phyloP scores from a whole-genome alignment of 2,888 invertebrate species.

The Strigamia transsilvanica region DNA sequence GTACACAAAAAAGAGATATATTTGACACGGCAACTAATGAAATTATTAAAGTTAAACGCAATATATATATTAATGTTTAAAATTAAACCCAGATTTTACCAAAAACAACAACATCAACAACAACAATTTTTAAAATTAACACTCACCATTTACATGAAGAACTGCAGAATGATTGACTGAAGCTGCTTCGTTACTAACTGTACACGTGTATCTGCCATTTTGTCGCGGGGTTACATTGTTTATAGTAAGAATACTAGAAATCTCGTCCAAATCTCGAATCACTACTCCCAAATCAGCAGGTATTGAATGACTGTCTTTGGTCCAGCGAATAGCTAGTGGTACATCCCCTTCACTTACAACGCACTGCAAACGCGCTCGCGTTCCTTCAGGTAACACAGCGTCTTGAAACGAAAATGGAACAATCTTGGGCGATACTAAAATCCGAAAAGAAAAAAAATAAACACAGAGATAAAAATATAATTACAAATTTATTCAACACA shows the following conservation, averaged over 20 bases:
- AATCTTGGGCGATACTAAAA: slow-evolving; percentile 55
- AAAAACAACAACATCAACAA: too few relatives aligned
- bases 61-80: slow-evolving; percentile 53
- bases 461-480: background rate
- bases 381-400: slow-evolving; percentile 54
- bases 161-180: slow-evolving; percentile 54
- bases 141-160: slow-evolving; percentile 53
- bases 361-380: slow-evolving; percentile 55
- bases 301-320: slow-evolving; percentile 55
- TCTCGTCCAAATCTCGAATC: slow-evolving; percentile 55
- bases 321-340: slow-evolving; percentile 55
- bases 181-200: slow-evolving; percentile 54
- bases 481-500: background rate
- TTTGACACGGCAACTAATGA: too few relatives aligned
- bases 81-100: slow-evolving; percentile 39
- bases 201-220: slow-evolving; percentile 56
- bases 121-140: too few relatives aligned
- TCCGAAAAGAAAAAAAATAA: background rate
- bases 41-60: too few relatives aligned
- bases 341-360: slow-evolving; percentile 56
- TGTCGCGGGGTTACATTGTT: slow-evolving; percentile 54
- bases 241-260: slow-evolving; percentile 55
- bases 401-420: slow-evolving; percentile 56
- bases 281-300: slow-evolving; percentile 52
- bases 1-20: slow-evolving; percentile 70